Base-by-base conservation (phyloP, 23 tunicate genomes). In the Aplidium turbinatum region DNA sequence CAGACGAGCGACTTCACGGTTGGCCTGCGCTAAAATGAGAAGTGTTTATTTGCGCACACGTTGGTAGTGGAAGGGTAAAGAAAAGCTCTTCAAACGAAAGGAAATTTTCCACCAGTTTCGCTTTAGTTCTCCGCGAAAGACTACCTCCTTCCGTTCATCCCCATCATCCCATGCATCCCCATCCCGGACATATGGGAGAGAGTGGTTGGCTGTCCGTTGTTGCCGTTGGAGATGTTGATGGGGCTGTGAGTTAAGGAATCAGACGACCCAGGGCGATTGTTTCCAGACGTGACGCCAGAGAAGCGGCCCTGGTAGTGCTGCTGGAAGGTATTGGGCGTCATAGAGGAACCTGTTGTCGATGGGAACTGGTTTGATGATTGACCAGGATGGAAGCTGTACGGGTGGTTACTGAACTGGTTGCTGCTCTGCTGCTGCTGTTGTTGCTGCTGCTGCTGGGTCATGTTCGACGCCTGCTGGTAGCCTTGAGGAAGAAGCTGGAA, bases 401-500 rank as follows among this genome's bases (percentile, higher is more conserved):
- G 87, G 68, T 72, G 79, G 50, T 78, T 64, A 34, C 33, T 63
- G 28, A 31, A 52, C 27, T 22, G 24, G 20, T 46, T 4, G 35
- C 25, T 70, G 35, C 76, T 58, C 16, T 70, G 47, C 26, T 70
- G 76, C 36, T 47, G 58, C 24, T 38, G 50, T 42, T 42, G 50
- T 42, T 42, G 50, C 50, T 42, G 50, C 50, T 42, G 50, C n/a
- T 60, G 68, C 30, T 38, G 58, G 4, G 33, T 23, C 38, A n/a
- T 25, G 20, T 75, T 35, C 56, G 54, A 25, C 9, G 29, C 20
- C 55, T 67, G 73, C 57, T 78, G 73, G 30, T 76, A 76, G 25
- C 83, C 78, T 6, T 76, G 70, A 13, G 99, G 99, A 11, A 82
- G 35, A 13, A 95, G 92, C 45, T 95, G 96, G 63, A 86, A 95